Evolutionary conservation across 2,797 vertebrate genomes (phyloP), one percentile per base, ranked within the genome.

Genomic region (Fistularia tabacaria): DNA sequence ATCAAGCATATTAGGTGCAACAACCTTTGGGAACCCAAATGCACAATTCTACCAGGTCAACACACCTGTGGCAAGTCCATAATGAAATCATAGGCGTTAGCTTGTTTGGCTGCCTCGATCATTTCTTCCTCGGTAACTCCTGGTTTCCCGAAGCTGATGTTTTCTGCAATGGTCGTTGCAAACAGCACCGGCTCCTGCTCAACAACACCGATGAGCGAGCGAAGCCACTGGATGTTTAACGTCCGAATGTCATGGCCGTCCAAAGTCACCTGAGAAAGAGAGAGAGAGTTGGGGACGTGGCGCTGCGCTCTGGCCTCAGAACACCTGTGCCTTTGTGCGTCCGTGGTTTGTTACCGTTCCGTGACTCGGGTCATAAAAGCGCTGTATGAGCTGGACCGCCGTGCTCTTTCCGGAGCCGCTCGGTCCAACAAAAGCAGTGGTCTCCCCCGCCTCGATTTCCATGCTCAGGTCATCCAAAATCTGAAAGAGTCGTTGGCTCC

Each of bases 331-430:
- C 7, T 12, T 38, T 37, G 7, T 10, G 6, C 44, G n/a, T 39
- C 15, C 4, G n/a, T 6, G 43, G 42, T 49, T 51, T 14, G 7
- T 81, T 87, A 93, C 92, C 91, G 14, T 90, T 85, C 92, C 92
- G 63, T 85, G 66, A 42, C 82, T 56, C 51, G 92, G 90, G 62
- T 92, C 84, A 67, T 93, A 93, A 76, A 93, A 92, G 69, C 92
- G 85, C 58, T 92, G 92, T 54, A 93, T 87, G 43, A 92, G 88
- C 63, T 92, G 91, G 43, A 91, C 51, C 9, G 85, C 43, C 7
- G 91, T 90, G 71, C 90, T 92, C 62, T 92, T 93, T 62, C 92
- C 92, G 12, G 90, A 87, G 54, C 91, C 91, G 14, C 92, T 93
- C 0, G 91, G 83, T 15, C 92, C 92, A 57, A 93, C 91, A 73